A percentile compares a stretch with the other conserved stretches of the same genome.
phyloP scores from a whole-genome alignment of 2,888 invertebrate genomes.

The Pristionchus fissidentatus region DNA sequence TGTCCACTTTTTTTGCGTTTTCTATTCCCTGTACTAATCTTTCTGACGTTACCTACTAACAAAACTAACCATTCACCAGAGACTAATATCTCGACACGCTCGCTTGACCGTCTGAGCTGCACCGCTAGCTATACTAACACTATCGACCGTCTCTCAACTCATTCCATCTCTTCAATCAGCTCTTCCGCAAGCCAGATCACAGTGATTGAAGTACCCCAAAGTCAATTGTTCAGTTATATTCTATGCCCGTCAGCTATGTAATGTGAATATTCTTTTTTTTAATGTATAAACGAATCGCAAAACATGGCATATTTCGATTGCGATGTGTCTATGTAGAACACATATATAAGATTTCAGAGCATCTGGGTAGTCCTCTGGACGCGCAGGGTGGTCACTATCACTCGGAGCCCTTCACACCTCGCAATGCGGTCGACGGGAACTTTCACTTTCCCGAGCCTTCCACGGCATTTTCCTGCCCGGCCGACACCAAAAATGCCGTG shows the following conservation, averaged over 20 bases:
- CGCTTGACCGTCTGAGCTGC: background rate
- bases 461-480: slow-evolving; percentile 41
- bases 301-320: too few relatives aligned
- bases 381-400: slow-evolving; percentile 20
- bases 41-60: background rate
- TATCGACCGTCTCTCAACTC: background rate
- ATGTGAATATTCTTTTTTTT: too few relatives aligned
- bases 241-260: too few relatives aligned
- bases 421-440: background rate
- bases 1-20: too few relatives aligned
- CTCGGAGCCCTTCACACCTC: slow-evolving; percentile 47
- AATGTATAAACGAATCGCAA: too few relatives aligned
- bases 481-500: slow-evolving; percentile 19
- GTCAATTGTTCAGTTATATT: too few relatives aligned
- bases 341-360: background rate
- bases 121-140: background rate
- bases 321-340: background rate
- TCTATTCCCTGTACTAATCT: too few relatives aligned
- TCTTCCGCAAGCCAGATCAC: background rate
- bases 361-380: background rate
- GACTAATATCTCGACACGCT: slow-evolving; percentile 15
- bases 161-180: background rate
- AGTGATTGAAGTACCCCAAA: background rate
- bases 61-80: background rate
- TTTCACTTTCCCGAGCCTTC: slow-evolving; percentile 42